Percentiles rank a stretch among this genome's conserved stretches.
These are phyloP conservation scores for Serripes groenlandicus DNA, from an alignment of 2,888 invertebrate species.

Conservation along the genomic window DNA sequence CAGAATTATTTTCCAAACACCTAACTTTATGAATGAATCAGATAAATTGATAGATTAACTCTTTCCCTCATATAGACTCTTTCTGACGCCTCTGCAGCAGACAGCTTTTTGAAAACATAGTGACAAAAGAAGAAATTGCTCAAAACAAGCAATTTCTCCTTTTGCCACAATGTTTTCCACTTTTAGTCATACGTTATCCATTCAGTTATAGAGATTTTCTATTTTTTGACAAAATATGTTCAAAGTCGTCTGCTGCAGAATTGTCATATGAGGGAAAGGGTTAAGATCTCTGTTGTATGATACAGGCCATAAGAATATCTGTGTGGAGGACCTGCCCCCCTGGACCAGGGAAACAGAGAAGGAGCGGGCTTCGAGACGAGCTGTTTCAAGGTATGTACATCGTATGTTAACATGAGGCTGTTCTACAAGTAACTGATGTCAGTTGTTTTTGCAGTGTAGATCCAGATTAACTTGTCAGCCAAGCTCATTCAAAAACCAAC, in stretches of 20 bases:
- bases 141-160: neutral
- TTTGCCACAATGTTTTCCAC: neutral
- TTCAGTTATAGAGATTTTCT: neutral
- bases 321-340: constrained; percentile 81
- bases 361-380: constrained; percentile 69
- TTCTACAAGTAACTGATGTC: too few species aligned
- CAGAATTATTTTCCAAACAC: too few species aligned
- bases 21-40: too few species aligned
- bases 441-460: too few species aligned
- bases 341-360: constrained; percentile 72
- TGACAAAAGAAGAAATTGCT: too few species aligned
- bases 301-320: constrained; percentile 80
- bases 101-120: too few species aligned
- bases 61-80: too few species aligned
- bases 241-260: neutral
- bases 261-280: neutral
- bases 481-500: too few species aligned
- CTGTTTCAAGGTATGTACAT: constrained; percentile 76
- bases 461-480: too few species aligned
- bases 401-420: too few species aligned
- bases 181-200: neutral
- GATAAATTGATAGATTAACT: too few species aligned
- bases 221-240: neutral
- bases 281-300: neutral
- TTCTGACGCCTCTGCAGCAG: too few species aligned